These are phyloP conservation scores for Dasyprocta punctata DNA, from an alignment of 2,113 vertebrate genomes.

Conservation along the genomic window DNA sequence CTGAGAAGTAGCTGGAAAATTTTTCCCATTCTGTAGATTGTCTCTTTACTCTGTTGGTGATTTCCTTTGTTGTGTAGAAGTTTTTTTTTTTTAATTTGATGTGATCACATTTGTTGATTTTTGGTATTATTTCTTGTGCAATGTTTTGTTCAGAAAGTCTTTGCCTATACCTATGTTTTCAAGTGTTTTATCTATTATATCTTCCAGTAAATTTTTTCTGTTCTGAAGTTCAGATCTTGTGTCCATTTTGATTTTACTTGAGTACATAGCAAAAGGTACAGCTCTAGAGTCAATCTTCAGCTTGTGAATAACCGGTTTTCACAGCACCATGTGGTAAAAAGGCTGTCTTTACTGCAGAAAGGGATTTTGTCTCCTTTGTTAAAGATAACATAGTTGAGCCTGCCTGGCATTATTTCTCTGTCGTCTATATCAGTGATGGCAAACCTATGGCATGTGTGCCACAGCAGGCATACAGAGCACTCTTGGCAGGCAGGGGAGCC, in stretches of 20 bases:
- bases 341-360: neutral
- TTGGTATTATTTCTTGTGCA: neutral
- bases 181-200: neutral
- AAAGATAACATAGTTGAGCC: neutral
- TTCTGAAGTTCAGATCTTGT: neutral
- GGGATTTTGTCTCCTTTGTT: neutral
- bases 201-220: neutral
- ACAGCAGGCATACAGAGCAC: neutral
- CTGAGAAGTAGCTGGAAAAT: neutral
- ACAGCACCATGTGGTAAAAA: neutral
- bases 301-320: neutral
- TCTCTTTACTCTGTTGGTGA: neutral
- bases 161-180: neutral
- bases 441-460: neutral
- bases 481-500: neutral
- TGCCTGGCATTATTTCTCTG: neutral
- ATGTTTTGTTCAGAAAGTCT: neutral
- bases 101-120: neutral
- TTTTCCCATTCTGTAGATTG: neutral
- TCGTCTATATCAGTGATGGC: neutral
- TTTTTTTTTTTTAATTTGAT: neutral
- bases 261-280: neutral
- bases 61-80: neutral
- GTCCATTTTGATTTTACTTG: neutral
- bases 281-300: neutral